Base-by-base conservation (phyloP, 2,113 vertebrate genomes). In the Glaucomys volans region DNA sequence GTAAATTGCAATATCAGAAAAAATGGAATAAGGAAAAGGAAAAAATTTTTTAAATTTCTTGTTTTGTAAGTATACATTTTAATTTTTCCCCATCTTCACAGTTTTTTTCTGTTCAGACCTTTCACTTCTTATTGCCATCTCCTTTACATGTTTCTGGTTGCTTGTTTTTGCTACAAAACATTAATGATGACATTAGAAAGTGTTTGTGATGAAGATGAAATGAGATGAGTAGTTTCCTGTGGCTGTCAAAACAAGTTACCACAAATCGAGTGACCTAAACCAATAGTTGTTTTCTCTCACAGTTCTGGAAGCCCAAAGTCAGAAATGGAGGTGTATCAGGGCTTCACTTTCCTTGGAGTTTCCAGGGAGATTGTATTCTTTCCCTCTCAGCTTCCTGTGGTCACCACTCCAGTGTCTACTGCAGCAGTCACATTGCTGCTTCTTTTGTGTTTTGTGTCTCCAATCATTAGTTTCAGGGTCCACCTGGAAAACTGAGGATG, bases 331-430 rank as follows among this genome's bases (percentile, higher is more conserved):
- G 44, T 3, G 1, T 44, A 8, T 14, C 5, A 6, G 7, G 11
- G 16, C 24, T 79, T 20, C 37, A 47, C 12, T 76, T 14, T 8
- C 64, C 26, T 52, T 18, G 14, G 40, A 74, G 30, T 42, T 28
- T 1, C 9, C 17, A 50, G 42, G 37, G 24, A 8, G 18, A 57
- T 1, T 7, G 0, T 3, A 17, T 16, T 1, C 50, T 8, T 74
- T 11, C 32, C 30, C 24, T 76, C 40, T 28, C 24, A 20, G 14
- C 20, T 71, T 20, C 7, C 32, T 67, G 24, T 40, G 37, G 13
- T 16, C 8, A n/a, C 4, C 17, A 40, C 40, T 24, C 84, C 2
- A 44, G 2, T 71, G n/a, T 22, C 85, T 54, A 16, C 9, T 11
- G 42, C 5, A 2, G 0, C 2, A 1, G 13, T 64, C 42, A 5